A percentile compares a stretch with the other conserved stretches of the same genome.
phyloP scores from a whole-genome alignment of 2,888 invertebrate species.

The Diarsia dahlii region DNA sequence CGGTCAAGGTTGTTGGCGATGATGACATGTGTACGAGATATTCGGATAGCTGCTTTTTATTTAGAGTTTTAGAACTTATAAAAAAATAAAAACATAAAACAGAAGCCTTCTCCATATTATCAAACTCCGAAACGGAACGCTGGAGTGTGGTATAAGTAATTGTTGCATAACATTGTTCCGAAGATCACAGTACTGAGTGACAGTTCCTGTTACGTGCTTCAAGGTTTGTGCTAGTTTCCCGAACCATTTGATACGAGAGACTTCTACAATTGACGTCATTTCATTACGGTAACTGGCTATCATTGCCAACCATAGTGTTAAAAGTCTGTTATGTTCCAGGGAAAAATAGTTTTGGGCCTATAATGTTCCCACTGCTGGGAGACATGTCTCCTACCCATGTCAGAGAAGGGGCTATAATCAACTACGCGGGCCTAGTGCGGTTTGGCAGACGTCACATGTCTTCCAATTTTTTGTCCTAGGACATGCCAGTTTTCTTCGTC shows the following conservation, averaged over 20 bases:
- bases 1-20: not conserved
- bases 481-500: no score
- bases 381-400: no score
- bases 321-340: not conserved
- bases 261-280: constrained; percentile 3
- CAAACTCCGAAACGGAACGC: constrained; percentile 75
- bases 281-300: not conserved
- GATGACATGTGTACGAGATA: not conserved
- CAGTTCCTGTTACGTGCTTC: constrained; percentile 75
- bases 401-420: no score
- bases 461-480: no score
- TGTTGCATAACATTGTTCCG: constrained; percentile 86
- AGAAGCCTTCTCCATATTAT: constrained; percentile 69
- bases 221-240: constrained; percentile 68
- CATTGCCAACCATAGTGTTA: not conserved
- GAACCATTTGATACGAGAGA: constrained; percentile 23
- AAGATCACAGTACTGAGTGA: constrained; percentile 79
- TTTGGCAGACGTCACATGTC: no score
- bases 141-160: constrained; percentile 84
- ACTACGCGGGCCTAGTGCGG: no score
- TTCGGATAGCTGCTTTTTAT: not conserved
- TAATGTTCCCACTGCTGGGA: no score
- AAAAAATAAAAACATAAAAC: not conserved
- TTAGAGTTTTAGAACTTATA: no score
- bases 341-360: no score